Evolutionary conservation across 2,797 vertebrate species (phyloP).

Genomic region (Channa striata): DNA sequence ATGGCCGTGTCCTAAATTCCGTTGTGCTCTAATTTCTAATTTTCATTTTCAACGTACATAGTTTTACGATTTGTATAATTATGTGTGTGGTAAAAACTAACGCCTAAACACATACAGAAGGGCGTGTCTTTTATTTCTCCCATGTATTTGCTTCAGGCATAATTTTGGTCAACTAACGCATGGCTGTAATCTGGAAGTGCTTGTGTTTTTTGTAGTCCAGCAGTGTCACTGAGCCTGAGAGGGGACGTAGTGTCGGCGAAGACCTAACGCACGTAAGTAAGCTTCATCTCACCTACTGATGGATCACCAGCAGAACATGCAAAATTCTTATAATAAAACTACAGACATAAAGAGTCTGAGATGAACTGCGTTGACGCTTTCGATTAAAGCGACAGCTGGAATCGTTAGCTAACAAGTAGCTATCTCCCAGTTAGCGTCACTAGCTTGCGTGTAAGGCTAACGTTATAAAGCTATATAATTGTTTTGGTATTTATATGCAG

Average conservation of each 20-base stretch:
- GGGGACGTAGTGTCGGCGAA: slow-evolving; percentile 39
- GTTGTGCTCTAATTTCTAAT: not conserved
- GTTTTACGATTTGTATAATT: not conserved
- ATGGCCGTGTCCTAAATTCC: slow-evolving; percentile 3
- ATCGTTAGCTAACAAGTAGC: slow-evolving; percentile 24
- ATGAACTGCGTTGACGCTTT: rapidly evolving
- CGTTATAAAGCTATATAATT: not conserved
- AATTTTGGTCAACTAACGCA: not conserved
- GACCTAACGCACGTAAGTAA: slow-evolving; percentile 50
- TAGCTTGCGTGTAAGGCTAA: slow-evolving; percentile 18
- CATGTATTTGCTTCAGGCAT: slow-evolving; percentile 41
- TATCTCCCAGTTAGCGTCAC: slow-evolving; percentile 11
- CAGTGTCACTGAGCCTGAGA: slow-evolving; percentile 28
- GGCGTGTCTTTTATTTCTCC: rapidly evolving
- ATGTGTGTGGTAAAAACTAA: not conserved
- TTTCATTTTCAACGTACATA: not conserved
- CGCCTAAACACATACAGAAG: rapidly evolving
- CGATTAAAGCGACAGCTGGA: not conserved
- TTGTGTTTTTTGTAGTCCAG: slow-evolving; percentile 64
- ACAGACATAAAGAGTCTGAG: rapidly evolving
- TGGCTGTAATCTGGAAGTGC: slow-evolving; percentile 41
- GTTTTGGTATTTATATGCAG: not conserved
- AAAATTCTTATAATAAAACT: rapidly evolving
- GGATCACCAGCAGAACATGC: not conserved
- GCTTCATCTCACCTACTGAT: rapidly evolving